Base-by-base conservation (phyloP, 1,140 invertebrate species). In the Aphelenchoides fujianensis region DNA sequence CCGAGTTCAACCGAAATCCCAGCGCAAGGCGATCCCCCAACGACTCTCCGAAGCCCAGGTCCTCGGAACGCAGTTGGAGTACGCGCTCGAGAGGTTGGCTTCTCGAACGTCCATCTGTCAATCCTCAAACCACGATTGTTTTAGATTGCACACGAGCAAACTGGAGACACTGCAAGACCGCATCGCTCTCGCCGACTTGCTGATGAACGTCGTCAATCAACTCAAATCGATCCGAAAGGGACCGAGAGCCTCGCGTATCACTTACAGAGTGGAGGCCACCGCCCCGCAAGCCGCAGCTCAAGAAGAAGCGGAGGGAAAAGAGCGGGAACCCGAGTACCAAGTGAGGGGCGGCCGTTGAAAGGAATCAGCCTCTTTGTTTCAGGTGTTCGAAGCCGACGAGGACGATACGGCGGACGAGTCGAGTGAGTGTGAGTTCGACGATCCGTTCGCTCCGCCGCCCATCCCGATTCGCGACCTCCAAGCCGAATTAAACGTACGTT, bases 401-500 rank as follows among this genome's bases (percentile, higher is more conserved):
- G 55, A 59, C 55, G 55, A 59, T 5, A 23, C 7, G 5, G 19
- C 5, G 28, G 5, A 59, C 5, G 19, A 5, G 7, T 5, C 7
- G 34, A 59, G 5, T 5, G 55, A 59, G 7, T 27, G 34, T 59
- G 5, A 59, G 5, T 7, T 59, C 27, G 23, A 5, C 19, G 55
- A 59, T 59, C 19, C 5, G 28, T 5, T 7, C 7, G 19, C 55
- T 59, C 5, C 5, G 28, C 55, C 55, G 19, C 19, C 19, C 28
- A 5, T 59, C 7, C 5, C 5, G 34, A 30, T 16, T 32, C 28
- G 55, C 28, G 55, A 59, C 34, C 19, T 59, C 5, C 55, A 59
- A 59, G 55, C 55, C 34, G 55, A 59, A 59, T 23, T 59, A 5
- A 5, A 59, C 5, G 55, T 59, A 59, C 28, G 55, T 19, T n/a